A percentile compares a stretch with the other conserved stretches of the same genome.
phyloP scores from a whole-genome alignment of 2,888 invertebrate genomes.

The Parascotia fuliginaria region DNA sequence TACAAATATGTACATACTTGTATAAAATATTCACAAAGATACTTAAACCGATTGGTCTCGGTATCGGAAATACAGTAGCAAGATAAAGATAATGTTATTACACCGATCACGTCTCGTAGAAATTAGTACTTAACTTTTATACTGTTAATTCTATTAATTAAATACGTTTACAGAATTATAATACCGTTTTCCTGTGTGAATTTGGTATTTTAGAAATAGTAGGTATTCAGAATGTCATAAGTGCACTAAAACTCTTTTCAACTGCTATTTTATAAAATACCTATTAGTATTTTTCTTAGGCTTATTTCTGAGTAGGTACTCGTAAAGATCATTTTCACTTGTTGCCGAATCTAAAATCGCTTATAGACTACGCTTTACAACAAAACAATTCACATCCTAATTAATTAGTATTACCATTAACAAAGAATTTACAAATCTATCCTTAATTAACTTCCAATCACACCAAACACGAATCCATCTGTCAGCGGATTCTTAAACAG shows the following conservation, averaged over 20 bases:
- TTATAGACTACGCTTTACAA: too few relatives aligned
- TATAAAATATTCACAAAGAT: neutral
- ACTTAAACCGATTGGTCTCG: neutral
- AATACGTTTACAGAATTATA: neutral
- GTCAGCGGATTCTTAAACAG: slow-evolving; percentile 7
- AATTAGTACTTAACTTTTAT: slow-evolving; percentile 3
- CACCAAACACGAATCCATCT: slow-evolving; percentile 5
- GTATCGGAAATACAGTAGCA: too few relatives aligned
- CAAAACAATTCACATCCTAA: too few relatives aligned
- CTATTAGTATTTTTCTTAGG: too few relatives aligned
- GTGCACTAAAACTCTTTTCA: too few relatives aligned
- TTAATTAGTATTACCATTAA: neutral
- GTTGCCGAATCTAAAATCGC: too few relatives aligned
- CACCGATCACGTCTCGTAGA: neutral
- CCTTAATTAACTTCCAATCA: neutral
- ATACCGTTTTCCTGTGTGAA: neutral
- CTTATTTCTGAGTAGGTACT: too few relatives aligned
- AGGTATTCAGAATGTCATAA: too few relatives aligned
- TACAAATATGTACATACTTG: too few relatives aligned
- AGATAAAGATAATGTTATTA: neutral
- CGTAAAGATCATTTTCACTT: too few relatives aligned
- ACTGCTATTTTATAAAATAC: too few relatives aligned
- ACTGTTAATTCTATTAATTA: neutral
- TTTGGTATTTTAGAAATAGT: neutral
- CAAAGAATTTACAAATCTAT: neutral